A percentile compares a stretch with the other conserved stretches of the same genome.
These are phyloP conservation scores for Pammene fasciana DNA, from an alignment of 2,888 invertebrate genomes.

Conservation along the genomic window DNA sequence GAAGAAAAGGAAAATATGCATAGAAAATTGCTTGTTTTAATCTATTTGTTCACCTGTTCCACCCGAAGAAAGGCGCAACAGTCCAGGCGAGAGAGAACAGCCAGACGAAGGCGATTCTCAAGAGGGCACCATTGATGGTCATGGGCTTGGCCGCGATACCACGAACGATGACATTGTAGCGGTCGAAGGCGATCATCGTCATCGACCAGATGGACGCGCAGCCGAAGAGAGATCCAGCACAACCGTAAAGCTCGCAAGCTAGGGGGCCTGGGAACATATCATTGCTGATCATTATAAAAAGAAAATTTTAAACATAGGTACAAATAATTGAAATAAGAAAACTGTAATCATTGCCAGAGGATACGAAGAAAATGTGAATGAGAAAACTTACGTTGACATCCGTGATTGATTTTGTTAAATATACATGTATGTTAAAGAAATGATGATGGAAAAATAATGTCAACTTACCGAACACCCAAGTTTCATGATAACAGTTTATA, in stretches of 20 bases:
- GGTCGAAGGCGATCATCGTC: constrained; percentile 91
- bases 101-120: constrained; percentile 89
- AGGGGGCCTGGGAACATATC: constrained; percentile 80
- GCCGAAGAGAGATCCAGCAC: constrained; percentile 91
- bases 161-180: constrained; percentile 93
- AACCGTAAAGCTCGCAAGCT: constrained; percentile 90
- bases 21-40: not conserved
- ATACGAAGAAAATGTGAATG: too few relatives aligned
- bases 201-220: constrained; percentile 93
- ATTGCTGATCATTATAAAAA: not conserved
- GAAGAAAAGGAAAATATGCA: not conserved
- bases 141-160: constrained; percentile 89
- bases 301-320: not conserved
- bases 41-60: constrained; percentile 81
- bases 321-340: not conserved
- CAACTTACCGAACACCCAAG: constrained; percentile 78
- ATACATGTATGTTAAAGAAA: too few relatives aligned
- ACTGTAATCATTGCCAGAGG: too few relatives aligned
- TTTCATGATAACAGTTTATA: constrained; percentile 88
- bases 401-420: too few relatives aligned
- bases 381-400: too few relatives aligned
- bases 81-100: constrained; percentile 87
- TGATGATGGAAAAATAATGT: not conserved
- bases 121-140: constrained; percentile 87
- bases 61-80: constrained; percentile 89